Evolutionary conservation across 2,888 invertebrate species (phyloP).

Genomic region (Ecdyonurus torrentis): DNA sequence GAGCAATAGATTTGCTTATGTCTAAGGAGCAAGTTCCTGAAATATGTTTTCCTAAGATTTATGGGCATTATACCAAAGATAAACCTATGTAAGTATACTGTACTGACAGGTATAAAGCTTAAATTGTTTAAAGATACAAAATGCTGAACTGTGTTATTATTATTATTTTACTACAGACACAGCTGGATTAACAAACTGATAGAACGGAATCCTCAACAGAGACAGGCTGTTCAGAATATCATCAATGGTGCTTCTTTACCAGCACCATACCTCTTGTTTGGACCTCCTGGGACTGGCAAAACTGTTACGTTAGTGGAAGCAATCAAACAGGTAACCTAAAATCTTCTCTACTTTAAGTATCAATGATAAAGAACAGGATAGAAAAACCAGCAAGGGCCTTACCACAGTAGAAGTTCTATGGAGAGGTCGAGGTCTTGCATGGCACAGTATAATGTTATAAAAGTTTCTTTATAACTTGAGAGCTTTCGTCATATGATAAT

Average conservation of each 20-base stretch:
- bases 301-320: slow-evolving; percentile 54
- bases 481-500: no score
- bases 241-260: slow-evolving; percentile 27
- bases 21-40: background rate
- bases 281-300: slow-evolving; percentile 55
- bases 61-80: background rate
- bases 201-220: slow-evolving; percentile 25
- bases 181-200: slow-evolving; percentile 3
- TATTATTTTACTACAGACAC: background rate
- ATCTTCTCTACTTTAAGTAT: no score
- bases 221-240: slow-evolving; percentile 27
- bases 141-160: no score
- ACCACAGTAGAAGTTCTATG: no score
- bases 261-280: slow-evolving; percentile 32
- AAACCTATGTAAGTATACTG: background rate
- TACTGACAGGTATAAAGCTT: no score
- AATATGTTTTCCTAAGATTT: background rate
- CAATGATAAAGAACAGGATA: no score
- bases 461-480: no score
- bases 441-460: no score
- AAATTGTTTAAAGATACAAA: no score
- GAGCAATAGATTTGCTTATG: background rate
- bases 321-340: slow-evolving; percentile 48
- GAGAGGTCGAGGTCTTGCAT: no score
- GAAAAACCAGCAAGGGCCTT: no score